Evolutionary conservation across 2,888 invertebrate species (phyloP).

Genomic region (Criorhina ranunculi): DNA sequence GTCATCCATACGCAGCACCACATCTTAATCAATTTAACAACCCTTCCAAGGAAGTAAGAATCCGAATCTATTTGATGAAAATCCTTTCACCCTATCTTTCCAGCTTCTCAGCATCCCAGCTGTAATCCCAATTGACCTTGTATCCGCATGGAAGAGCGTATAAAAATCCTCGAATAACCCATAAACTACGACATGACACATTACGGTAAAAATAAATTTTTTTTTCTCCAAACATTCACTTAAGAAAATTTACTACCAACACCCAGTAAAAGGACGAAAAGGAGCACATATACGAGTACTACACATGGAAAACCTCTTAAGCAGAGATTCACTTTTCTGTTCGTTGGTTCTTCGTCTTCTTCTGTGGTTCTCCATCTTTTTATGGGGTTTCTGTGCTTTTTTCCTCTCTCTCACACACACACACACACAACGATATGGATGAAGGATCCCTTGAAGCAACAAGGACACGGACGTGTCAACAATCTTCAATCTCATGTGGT

Average conservation of each 20-base stretch:
- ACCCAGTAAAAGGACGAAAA: slow-evolving; percentile 19
- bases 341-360: slow-evolving; percentile 18
- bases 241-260: slow-evolving; percentile 43
- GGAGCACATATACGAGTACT: slow-evolving; percentile 15
- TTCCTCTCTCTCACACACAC: too few species aligned
- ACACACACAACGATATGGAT: background rate
- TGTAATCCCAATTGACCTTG: slow-evolving; percentile 26
- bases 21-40: background rate
- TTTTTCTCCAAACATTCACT: slow-evolving; percentile 61
- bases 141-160: background rate
- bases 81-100: background rate
- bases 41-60: background rate
- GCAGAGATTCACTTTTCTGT: slow-evolving; percentile 63
- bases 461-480: background rate
- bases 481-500: slow-evolving; percentile 55
- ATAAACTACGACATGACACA: slow-evolving; percentile 55
- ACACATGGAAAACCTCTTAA: slow-evolving; percentile 68
- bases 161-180: slow-evolving; percentile 34
- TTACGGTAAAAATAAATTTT: slow-evolving; percentile 53
- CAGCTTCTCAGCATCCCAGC: background rate
- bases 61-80: background rate
- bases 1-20: too few species aligned
- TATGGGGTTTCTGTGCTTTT: slow-evolving; percentile 59
- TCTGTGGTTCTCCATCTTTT: slow-evolving; percentile 55
- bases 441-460: background rate